Evolutionary conservation across 2,888 invertebrate species (phyloP).

Genomic region (Ectemnius cavifrons): DNA sequence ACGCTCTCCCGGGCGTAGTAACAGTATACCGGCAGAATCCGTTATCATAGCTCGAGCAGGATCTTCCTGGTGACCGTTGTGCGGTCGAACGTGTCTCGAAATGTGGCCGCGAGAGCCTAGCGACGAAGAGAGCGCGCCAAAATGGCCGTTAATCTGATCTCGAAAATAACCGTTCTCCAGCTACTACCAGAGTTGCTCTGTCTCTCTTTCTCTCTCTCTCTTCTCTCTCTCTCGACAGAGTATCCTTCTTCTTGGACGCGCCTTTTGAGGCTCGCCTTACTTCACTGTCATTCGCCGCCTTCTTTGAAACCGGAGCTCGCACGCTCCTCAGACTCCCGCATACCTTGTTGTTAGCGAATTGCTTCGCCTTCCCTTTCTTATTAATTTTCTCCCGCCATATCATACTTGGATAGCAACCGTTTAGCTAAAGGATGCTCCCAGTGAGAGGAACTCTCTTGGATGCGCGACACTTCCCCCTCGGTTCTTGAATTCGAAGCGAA

Average conservation of each 20-base stretch:
- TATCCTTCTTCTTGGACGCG: constrained; percentile 9
- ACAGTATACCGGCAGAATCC: constrained; percentile 74
- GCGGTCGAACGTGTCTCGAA: constrained; percentile 46
- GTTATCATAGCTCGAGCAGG: constrained; percentile 68
- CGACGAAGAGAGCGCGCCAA: constrained; percentile 14
- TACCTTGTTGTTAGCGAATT: neutral
- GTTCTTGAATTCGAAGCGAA: no score
- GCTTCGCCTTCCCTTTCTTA: neutral
- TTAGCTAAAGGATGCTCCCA: no score
- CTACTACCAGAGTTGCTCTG: no score
- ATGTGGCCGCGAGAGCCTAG: constrained; percentile 26
- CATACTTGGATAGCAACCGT: no score
- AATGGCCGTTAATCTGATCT: constrained; percentile 25
- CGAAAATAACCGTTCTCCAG: constrained; percentile 16
- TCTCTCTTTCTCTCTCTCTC: no score
- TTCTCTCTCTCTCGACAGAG: neutral
- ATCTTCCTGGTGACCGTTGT: constrained; percentile 59
- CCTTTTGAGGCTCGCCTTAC: constrained; percentile 28
- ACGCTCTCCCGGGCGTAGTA: constrained; percentile 68
- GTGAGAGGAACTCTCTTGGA: no score
- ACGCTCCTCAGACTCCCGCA: neutral
- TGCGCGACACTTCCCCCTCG: no score
- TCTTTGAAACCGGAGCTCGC: constrained; percentile 20
- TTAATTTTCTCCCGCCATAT: no score
- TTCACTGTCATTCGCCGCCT: constrained; percentile 8